phyloP scores from a whole-genome alignment of 2,113 vertebrate species.

The Aegypius monachus region DNA sequence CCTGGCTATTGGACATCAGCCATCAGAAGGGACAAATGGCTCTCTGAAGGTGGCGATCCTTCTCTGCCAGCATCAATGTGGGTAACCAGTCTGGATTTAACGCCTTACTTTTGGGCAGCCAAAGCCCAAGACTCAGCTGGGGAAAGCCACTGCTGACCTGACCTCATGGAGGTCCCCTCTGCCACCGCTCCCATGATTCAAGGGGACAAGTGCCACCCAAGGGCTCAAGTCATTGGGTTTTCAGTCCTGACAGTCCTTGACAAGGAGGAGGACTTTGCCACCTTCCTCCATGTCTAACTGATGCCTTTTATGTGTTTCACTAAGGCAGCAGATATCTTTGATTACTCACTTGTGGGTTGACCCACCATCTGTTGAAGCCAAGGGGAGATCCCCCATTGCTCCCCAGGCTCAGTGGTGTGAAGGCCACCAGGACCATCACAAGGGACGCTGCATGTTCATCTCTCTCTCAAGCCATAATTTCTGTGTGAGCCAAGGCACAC shows the following conservation, averaged over 20 bases:
- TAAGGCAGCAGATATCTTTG: neutral
- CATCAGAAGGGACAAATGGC: conserved; percentile 1
- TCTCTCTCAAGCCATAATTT: fast-evolving
- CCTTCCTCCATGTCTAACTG: neutral
- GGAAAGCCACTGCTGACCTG: neutral
- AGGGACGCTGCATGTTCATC: neutral
- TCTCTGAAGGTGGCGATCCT: neutral
- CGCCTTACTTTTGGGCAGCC: neutral
- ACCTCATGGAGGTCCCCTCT: neutral
- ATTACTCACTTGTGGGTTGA: neutral
- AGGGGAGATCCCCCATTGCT: neutral
- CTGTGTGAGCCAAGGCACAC: neutral
- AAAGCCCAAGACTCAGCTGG: neutral
- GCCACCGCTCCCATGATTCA: fast-evolving
- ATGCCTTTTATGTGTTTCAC: neutral
- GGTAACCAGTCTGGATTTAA: neutral
- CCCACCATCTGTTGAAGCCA: neutral
- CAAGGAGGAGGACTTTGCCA: neutral
- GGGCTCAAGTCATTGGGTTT: fast-evolving
- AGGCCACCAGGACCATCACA: neutral
- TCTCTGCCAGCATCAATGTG: neutral
- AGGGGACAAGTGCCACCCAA: neutral
- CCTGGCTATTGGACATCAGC: neutral
- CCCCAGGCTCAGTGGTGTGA: neutral
- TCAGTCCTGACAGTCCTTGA: neutral